These are phyloP conservation scores for Drosophila grimshawi DNA, from an alignment of 1,140 invertebrate genomes.

Conservation along the genomic window DNA sequence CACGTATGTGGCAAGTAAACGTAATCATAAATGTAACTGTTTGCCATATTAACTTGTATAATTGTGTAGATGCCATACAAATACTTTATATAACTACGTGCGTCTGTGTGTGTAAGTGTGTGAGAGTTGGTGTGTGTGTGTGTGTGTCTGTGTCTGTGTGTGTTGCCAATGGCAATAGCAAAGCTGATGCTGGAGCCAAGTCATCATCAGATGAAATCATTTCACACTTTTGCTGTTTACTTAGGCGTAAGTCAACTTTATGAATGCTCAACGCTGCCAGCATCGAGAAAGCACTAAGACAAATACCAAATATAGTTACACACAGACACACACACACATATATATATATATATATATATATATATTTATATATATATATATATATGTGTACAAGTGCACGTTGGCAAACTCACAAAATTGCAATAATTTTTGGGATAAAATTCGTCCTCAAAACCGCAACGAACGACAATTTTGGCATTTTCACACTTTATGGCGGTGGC, in stretches of 20 bases:
- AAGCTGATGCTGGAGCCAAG: constrained; percentile 59
- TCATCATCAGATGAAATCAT: constrained; percentile 79
- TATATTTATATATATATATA: constrained; percentile 11
- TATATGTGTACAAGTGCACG: constrained; percentile 54
- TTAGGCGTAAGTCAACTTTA: constrained; percentile 76
- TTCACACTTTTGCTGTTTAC: constrained; percentile 80
- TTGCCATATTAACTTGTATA: constrained; percentile 45
- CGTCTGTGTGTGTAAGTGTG: not conserved
- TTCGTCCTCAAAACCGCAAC: constrained; percentile 67
- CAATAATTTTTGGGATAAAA: constrained; percentile 66
- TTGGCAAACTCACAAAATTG: constrained; percentile 74
- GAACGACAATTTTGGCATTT: constrained; percentile 78
- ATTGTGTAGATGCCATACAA: constrained; percentile 16
- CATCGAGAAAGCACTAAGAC: constrained; percentile 55
- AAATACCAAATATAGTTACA: constrained; percentile 61
- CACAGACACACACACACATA: constrained; percentile 37
- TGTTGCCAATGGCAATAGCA: constrained; percentile 46
- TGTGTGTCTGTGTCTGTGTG: not conserved
- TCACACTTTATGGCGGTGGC: constrained; percentile 64
- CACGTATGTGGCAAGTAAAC: constrained; percentile 43
- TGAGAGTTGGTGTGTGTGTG: too few relatives aligned
- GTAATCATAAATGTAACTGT: constrained; percentile 44
- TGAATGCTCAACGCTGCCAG: constrained; percentile 54
- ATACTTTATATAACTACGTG: not conserved
- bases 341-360: constrained; percentile 11